Evolutionary conservation across 2,888 invertebrate genomes (phyloP).

Genomic region (Drosophila parthenogenetica): DNA sequence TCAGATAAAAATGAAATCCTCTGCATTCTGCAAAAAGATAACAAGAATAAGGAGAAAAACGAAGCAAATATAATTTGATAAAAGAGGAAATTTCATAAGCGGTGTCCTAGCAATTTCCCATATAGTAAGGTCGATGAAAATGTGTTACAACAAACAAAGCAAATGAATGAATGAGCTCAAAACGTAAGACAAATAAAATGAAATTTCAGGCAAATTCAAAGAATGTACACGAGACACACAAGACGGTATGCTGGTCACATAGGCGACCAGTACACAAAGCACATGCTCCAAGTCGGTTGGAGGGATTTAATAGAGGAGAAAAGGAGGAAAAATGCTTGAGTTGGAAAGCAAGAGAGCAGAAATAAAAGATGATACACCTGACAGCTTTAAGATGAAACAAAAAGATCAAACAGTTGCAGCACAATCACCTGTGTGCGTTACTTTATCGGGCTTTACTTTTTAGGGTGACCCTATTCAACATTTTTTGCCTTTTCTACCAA

Average conservation of each 20-base stretch:
- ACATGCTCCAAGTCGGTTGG: conserved; percentile 22
- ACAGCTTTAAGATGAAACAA: background rate
- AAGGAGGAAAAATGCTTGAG: conserved; percentile 3
- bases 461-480: too few species aligned
- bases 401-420: background rate
- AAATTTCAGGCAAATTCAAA: conserved; percentile 43
- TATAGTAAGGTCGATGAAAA: conserved; percentile 15
- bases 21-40: background rate
- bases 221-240: conserved; percentile 2
- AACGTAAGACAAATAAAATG: conserved; percentile 27
- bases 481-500: background rate
- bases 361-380: background rate
- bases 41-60: background rate
- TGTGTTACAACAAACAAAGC: conserved; percentile 25
- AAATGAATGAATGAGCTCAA: conserved; percentile 40
- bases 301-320: conserved; percentile 28
- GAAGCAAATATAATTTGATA: conserved; percentile 21
- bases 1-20: conserved; percentile 1
- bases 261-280: conserved; percentile 29
- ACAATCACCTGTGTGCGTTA: background rate
- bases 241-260: conserved; percentile 56
- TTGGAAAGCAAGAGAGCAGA: conserved; percentile 6
- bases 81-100: conserved; percentile 22
- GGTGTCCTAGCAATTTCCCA: conserved; percentile 19
- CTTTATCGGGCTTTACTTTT: too few species aligned